Base-by-base conservation (phyloP, 2,113 vertebrate species). In the Pterocles orientalis region DNA sequence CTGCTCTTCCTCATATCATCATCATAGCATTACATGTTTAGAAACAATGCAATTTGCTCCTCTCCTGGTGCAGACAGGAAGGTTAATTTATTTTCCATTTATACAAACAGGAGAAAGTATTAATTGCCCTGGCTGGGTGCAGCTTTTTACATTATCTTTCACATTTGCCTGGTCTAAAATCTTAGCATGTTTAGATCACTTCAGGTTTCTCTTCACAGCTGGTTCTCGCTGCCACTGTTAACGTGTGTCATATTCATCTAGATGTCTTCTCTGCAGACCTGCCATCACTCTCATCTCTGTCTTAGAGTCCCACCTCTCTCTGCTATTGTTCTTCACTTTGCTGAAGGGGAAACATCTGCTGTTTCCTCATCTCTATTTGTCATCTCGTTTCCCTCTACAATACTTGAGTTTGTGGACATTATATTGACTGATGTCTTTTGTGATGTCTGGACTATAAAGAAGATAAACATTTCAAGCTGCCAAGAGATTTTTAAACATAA, bases 261-360 rank as follows among this genome's bases (percentile, higher is more conserved):
- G 91, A 72, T 62, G 72, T 78, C 88, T 90, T 96, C 96, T 97
- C 79, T 88, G 85, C 91, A 92, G 80, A 93, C 28, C 41, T 87
- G 90, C 54, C 92, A 88, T 71, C n/a, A 4, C 85, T 88, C 51
- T 89, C 94, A 82, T 87, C 94, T 76, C 83, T 85, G 93, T 68
- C 61, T 92, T 92, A 80, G 25, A 95, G 61, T 71, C 34, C 86
- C 86, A 90, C 77, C 66, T 78, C 82, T 94, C 75, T 90, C 80
- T 95, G 88, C 71, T 94, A 88, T 86, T 96, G 93, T 95, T 97
- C 71, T 91, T 94, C 70, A 80, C 84, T 96, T 88, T 92, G 96
- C 97, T 95, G 82, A 89, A 97, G 95, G 97, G 97, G 95, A 98
- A 98, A 98, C 97, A 98, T 97, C 98, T 98, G 97, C 78, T 92